Evolutionary conservation across 2,797 vertebrate genomes (phyloP).

Genomic region (Cephalopachus bancanus): DNA sequence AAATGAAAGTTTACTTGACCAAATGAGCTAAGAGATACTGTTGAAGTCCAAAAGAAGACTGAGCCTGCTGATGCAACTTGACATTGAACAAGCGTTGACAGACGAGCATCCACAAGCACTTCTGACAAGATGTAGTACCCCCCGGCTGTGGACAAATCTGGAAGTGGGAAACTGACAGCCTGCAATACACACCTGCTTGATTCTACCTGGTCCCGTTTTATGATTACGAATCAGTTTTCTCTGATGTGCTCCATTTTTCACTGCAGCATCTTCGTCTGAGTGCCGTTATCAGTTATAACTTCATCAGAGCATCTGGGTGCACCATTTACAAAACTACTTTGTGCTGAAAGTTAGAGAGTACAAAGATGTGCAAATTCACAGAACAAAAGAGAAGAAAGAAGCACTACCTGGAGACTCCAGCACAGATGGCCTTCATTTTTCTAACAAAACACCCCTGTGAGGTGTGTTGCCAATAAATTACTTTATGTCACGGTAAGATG

Average conservation of each 20-base stretch:
- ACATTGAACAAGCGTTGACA: constrained; percentile 78
- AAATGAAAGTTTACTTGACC: constrained; percentile 70
- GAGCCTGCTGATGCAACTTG: constrained; percentile 65
- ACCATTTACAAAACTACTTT: constrained; percentile 88
- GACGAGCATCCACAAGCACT: constrained; percentile 73
- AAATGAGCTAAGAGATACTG: constrained; percentile 15
- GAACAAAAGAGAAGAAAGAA: constrained; percentile 74
- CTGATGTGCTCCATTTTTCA: constrained; percentile 89
- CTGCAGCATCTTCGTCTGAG: constrained; percentile 77
- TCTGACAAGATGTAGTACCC: constrained; percentile 76
- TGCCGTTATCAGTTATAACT: constrained; percentile 88
- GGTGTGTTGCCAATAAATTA: constrained; percentile 73
- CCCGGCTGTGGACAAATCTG: constrained; percentile 67
- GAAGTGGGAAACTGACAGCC: constrained; percentile 74
- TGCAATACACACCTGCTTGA: neutral
- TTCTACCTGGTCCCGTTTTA: constrained; percentile 73
- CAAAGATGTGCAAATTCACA: constrained; percentile 80
- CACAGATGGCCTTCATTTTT: constrained; percentile 81
- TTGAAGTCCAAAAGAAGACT: constrained; percentile 42
- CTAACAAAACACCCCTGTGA: constrained; percentile 81
- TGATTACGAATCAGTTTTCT: constrained; percentile 88
- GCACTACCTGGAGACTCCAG: constrained; percentile 67
- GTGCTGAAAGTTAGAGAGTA: constrained; percentile 81
- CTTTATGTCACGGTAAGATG: constrained; percentile 78
- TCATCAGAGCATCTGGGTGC: constrained; percentile 87